phyloP scores from a whole-genome alignment of 1,140 invertebrate species.

The Scaptomyza graminum region DNA sequence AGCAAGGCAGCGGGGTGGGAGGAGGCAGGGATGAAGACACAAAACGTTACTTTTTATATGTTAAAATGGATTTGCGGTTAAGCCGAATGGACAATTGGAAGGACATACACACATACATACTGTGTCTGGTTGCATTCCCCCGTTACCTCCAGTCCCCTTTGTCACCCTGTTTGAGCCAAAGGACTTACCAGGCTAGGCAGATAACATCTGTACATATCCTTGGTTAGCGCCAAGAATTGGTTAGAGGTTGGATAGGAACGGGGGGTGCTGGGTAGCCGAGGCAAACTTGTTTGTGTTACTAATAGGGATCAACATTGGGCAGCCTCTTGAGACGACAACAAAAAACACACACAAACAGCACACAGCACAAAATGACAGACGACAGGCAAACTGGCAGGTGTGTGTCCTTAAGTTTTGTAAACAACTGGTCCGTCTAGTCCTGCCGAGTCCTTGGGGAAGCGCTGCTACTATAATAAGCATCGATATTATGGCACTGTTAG shows the following conservation, averaged over 20 bases:
- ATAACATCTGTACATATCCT: slow-evolving; percentile 78
- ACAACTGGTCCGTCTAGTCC: slow-evolving; percentile 23
- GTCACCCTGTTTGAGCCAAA: slow-evolving; percentile 12
- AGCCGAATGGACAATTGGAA: slow-evolving; percentile 73
- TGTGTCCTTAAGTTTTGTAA: slow-evolving; percentile 46
- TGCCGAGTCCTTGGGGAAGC: slow-evolving; percentile 13
- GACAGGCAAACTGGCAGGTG: slow-evolving; percentile 7
- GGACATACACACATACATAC: slow-evolving; percentile 25
- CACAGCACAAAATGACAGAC: not conserved
- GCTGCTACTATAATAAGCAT: slow-evolving; percentile 53
- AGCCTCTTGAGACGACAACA: slow-evolving; percentile 68
- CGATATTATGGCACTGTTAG: slow-evolving; percentile 26
- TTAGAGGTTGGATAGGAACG: too few relatives aligned
- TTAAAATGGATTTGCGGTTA: slow-evolving; percentile 83
- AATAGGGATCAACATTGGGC: slow-evolving; percentile 80
- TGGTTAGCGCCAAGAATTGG: slow-evolving; percentile 18
- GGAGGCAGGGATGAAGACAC: slow-evolving; percentile 31
- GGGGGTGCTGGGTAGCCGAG: slow-evolving; percentile 20
- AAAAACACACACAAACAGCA: slow-evolving; percentile 7
- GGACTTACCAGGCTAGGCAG: slow-evolving; percentile 44
- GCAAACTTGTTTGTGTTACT: slow-evolving; percentile 76
- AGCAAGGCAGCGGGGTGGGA: not conserved
- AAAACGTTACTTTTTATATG: slow-evolving; percentile 82
- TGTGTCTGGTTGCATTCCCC: slow-evolving; percentile 59
- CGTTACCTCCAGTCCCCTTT: not conserved